Base-by-base conservation (phyloP, 2,797 vertebrate species). In the Sebastes minor region DNA sequence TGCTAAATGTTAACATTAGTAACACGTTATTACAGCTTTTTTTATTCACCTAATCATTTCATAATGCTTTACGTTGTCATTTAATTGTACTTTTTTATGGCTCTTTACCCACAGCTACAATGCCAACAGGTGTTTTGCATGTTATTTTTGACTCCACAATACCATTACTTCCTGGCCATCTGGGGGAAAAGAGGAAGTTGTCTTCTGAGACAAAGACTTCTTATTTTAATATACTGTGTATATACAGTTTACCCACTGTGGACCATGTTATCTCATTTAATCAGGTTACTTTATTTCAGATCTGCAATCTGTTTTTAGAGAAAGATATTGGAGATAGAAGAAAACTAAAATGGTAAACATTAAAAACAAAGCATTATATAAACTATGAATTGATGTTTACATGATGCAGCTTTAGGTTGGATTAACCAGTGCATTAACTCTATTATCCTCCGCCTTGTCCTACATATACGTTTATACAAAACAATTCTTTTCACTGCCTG, bases 131-230 rank as follows among this genome's bases (percentile, higher is more conserved):
- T 81, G 82, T 84, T 95, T 95, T 95, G 90, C 90, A 95, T 94
- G 87, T 77, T 94, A 90, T 95, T 91, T 91, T 92, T 90, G 87
- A 84, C 74, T 67, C 61, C 32, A 70, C 72, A 65, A 62, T 65
- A 79, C 81, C 85, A 71, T 79, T 66, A 91, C 89, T 95, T 95
- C 94, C 95, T 94, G 94, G 33, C 90, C 95, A 96, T 92, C 96
- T 96, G 96, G 71, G 53, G 57, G 65, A 90, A 96, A 95, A 95
- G 95, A 94, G 95, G 95, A 96, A 96, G 94, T 96, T 88, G 22
- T 74, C 28, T 61, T 88, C 68, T 83, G 62, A 84, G 60, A 88
- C 75, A 87, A 86, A 82, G 64, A 75, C 16, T 28, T 0, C 27
- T 64, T 60, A 33, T 56, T 64, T 46, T 53, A 49, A 81, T 42